phyloP scores from a whole-genome alignment of 2,888 invertebrate genomes.

The Antitype chi region DNA sequence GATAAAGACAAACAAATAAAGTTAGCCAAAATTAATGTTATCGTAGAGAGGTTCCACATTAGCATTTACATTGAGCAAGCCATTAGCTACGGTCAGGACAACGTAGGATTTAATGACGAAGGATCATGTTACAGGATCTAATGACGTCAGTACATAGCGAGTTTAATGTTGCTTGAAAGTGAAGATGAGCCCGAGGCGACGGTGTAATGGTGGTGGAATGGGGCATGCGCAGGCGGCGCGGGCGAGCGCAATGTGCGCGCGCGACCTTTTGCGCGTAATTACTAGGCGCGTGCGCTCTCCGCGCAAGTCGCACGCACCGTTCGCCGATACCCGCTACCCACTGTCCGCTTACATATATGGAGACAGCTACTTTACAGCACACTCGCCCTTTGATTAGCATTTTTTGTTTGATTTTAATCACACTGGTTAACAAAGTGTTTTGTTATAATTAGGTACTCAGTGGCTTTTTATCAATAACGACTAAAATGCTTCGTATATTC shows the following conservation, averaged over 20 bases:
- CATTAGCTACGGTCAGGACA: constrained; percentile 31
- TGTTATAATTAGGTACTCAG: constrained; percentile 51
- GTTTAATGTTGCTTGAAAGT: constrained; percentile 58
- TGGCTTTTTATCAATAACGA: constrained; percentile 47
- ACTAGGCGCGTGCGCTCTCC: constrained; percentile 85
- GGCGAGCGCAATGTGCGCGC: constrained; percentile 85
- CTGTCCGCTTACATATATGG: constrained; percentile 79
- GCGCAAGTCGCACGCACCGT: constrained; percentile 70
- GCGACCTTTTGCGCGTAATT: constrained; percentile 89
- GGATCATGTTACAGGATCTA: constrained; percentile 52
- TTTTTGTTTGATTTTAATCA: constrained; percentile 85
- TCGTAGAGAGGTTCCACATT: constrained; percentile 1
- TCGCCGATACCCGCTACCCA: constrained; percentile 59
- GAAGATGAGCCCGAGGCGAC: constrained; percentile 63
- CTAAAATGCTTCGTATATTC: constrained; percentile 22
- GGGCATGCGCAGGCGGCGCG: constrained; percentile 69
- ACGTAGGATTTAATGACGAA: constrained; percentile 36
- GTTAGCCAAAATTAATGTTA: constrained; percentile 3
- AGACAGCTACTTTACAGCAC: constrained; percentile 80
- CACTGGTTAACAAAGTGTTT: constrained; percentile 73
- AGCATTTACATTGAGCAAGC: constrained; percentile 23
- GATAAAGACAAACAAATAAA: neutral
- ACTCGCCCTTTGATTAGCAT: constrained; percentile 81
- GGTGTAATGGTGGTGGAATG: constrained; percentile 63
- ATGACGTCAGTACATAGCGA: constrained; percentile 47